Percentiles rank a stretch among this genome's conserved stretches.
Evolutionary conservation across 2,888 invertebrate genomes (phyloP).

Genomic region (Troides aeacus): DNA sequence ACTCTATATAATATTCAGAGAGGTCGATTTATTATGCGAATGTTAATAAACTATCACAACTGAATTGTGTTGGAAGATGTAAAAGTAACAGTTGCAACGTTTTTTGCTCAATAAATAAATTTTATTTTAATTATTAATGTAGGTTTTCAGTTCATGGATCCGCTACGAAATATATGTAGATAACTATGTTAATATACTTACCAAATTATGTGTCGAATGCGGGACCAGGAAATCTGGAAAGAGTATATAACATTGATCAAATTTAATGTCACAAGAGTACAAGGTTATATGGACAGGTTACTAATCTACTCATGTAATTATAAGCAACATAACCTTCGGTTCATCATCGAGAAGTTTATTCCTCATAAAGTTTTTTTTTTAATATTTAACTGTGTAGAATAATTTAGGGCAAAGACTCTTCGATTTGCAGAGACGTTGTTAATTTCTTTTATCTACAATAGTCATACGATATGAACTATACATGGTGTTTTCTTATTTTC

Average conservation of each 20-base stretch:
- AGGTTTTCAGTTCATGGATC: constrained; percentile 11
- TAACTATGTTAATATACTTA: constrained; percentile 20
- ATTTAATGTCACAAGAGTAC: constrained; percentile 24
- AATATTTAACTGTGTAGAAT: neutral
- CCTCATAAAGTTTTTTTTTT: neutral
- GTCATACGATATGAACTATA: no score
- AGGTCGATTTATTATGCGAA: no score
- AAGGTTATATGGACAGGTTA: constrained; percentile 20
- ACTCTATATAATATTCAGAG: neutral
- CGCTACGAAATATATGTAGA: constrained; percentile 4
- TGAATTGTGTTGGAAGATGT: neutral
- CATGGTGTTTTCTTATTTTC: no score
- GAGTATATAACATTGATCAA: constrained; percentile 10
- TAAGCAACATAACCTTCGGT: neutral
- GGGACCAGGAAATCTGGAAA: constrained; percentile 31
- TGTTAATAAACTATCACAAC: no score
- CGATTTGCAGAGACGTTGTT: no score
- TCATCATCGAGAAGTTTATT: neutral
- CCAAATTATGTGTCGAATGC: constrained; percentile 24
- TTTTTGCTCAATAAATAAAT: constrained; percentile 1
- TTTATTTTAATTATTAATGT: constrained; percentile 5
- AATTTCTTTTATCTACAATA: no score
- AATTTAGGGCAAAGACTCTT: no score
- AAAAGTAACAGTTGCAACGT: neutral
- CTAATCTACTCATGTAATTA: constrained; percentile 11